A percentile compares a stretch with the other conserved stretches of the same genome.
phyloP scores from a whole-genome alignment of 2,888 invertebrate species.

The Anticlea derivata region DNA sequence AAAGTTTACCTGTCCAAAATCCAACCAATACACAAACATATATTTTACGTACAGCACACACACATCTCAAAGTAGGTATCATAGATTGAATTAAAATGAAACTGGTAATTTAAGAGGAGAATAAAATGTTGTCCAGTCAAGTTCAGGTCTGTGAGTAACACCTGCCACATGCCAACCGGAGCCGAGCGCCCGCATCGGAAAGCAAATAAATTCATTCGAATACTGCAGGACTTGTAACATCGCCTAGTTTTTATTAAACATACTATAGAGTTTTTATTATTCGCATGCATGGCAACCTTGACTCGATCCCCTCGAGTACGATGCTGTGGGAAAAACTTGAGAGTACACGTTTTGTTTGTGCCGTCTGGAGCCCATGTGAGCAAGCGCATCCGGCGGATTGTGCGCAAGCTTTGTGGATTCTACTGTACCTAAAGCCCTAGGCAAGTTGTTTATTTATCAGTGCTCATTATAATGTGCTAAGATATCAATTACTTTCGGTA shows the following conservation, averaged over 20 bases:
- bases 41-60: too few species aligned
- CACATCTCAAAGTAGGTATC: neutral
- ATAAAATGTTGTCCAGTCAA: constrained; percentile 70
- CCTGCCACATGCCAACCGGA: constrained; percentile 62
- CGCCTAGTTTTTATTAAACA: constrained; percentile 64
- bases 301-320: constrained; percentile 67
- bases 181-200: constrained; percentile 52
- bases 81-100: constrained; percentile 35
- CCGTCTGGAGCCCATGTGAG: constrained; percentile 80
- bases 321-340: constrained; percentile 76
- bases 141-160: constrained; percentile 63
- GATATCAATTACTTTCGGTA: constrained; percentile 48
- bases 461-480: constrained; percentile 47
- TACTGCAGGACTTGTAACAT: constrained; percentile 59
- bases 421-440: constrained; percentile 45
- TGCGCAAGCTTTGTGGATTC: constrained; percentile 50
- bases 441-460: constrained; percentile 58
- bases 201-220: constrained; percentile 64
- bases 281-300: constrained; percentile 75
- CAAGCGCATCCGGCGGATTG: constrained; percentile 70
- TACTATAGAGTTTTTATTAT: constrained; percentile 69
- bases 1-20: too few species aligned
- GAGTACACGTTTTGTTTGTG: constrained; percentile 66
- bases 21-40: too few species aligned
- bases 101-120: constrained; percentile 46